Base-by-base conservation (phyloP, 2,888 invertebrate genomes). In the Busseola fusca region DNA sequence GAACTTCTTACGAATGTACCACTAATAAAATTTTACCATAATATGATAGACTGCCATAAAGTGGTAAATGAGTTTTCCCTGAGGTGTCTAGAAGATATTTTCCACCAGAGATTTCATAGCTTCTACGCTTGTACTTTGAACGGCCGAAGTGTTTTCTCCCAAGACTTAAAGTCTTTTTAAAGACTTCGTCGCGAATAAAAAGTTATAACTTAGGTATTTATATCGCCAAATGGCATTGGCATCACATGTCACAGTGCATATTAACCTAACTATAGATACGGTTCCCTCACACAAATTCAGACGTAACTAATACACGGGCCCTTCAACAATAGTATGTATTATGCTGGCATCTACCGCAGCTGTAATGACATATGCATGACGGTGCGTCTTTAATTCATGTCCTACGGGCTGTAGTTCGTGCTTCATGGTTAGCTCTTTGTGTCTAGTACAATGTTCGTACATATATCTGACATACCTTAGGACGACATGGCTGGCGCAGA, bases 301-400 rank as follows among this genome's bases (percentile, higher is more conserved):
- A 54, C 14, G 9, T 64, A 59, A 59, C 65, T 54, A 60, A 73
- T 37, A 48, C 30, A 54, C 21, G 21, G 27, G 54, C 25, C n/a
- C 40, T 48, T 56, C 40, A 37, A 72, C 67, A 74, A 66, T 54
- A 6, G 25, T 21, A 27, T 27, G n/a, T 27, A 52, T 21, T 45
- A 27, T 21, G 40, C 40, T 14, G 25, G 37, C 30, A 45, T 63
- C 16, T 30, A 45, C 37, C 60, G 10, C 37, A 57, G 56, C 45
- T 40, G 62, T 76, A 70, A 76, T 76, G 62, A 76, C 52, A 57
- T 45, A 48, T 57, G 21, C 64, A 76, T 76, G 76, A 76, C 76
- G 62, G 4, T 65, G 76, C 76, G 70, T 76, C 76, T 76, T 76
- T 54, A 65, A 70, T 76, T 76, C 64, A 70, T 57, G 56, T 30